Evolutionary conservation across 2,888 invertebrate genomes (phyloP).

Genomic region (Invenusta paracnida): DNA sequence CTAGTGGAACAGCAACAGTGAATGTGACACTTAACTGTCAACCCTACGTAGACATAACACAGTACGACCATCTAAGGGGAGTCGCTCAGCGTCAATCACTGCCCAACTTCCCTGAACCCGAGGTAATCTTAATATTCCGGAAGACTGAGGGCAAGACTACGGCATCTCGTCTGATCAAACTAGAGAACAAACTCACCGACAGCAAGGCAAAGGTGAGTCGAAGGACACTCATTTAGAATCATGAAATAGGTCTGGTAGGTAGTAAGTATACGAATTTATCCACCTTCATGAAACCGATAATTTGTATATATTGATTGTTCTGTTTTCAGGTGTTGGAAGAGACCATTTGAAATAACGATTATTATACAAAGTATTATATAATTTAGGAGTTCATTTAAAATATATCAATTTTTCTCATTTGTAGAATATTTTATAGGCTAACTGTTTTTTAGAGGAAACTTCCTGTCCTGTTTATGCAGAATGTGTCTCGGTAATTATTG

Average conservation of each 20-base stretch:
- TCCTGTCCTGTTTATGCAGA: too few species aligned
- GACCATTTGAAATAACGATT: too few species aligned
- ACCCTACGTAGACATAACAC: conserved; percentile 73
- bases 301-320: too few species aligned
- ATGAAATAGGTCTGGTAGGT: neutral
- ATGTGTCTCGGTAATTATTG: too few species aligned
- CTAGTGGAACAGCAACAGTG: neutral
- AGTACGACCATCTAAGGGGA: conserved; percentile 80
- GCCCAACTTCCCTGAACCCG: conserved; percentile 77
- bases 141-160: conserved; percentile 52
- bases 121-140: conserved; percentile 58
- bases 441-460: too few species aligned
- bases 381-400: too few species aligned
- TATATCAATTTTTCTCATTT: too few species aligned
- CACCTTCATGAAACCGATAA: too few species aligned
- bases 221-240: too few species aligned
- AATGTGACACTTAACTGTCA: conserved; percentile 27
- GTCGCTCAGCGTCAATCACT: conserved; percentile 77
- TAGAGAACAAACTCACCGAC: conserved; percentile 54
- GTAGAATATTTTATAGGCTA: too few species aligned
- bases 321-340: too few species aligned
- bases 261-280: neutral
- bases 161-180: conserved; percentile 50
- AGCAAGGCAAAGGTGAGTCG: conserved; percentile 53
- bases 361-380: too few species aligned